phyloP scores from a whole-genome alignment of 2,888 invertebrate genomes.

The Galerucella pusilla region DNA sequence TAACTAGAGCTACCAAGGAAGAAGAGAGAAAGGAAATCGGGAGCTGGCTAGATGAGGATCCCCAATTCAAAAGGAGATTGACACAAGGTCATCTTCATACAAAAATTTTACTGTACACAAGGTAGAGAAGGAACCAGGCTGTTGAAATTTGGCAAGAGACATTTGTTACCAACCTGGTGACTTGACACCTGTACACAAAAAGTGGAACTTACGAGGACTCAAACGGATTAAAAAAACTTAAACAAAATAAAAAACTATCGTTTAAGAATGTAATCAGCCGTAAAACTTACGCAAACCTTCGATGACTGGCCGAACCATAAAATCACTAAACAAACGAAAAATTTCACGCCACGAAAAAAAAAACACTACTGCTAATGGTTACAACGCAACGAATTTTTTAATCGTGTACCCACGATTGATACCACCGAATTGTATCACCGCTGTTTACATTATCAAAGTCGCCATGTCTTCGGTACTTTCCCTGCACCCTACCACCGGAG shows the following conservation, averaged over 20 bases:
- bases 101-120: no score
- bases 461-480: constrained; percentile 46
- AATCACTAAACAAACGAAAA: constrained; percentile 21
- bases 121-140: no score
- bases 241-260: background rate
- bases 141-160: no score
- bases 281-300: constrained; percentile 11
- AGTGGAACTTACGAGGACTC: no score
- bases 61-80: no score
- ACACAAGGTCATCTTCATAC: no score
- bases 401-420: constrained; percentile 11
- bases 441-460: constrained; percentile 23
- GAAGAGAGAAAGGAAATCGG: no score
- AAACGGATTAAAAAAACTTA: background rate
- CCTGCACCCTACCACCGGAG: constrained; percentile 41
- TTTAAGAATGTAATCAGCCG: background rate
- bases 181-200: no score
- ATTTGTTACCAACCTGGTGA: background rate
- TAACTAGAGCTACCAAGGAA: no score
- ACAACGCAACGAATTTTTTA: constrained; percentile 1
- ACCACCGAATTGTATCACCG: constrained; percentile 9
- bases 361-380: background rate
- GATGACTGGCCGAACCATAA: constrained; percentile 12
- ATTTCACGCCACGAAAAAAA: constrained; percentile 18
- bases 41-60: no score